Conservation (phyloP, 2,888 invertebrate species). For the Dynastes maya region DNA sequence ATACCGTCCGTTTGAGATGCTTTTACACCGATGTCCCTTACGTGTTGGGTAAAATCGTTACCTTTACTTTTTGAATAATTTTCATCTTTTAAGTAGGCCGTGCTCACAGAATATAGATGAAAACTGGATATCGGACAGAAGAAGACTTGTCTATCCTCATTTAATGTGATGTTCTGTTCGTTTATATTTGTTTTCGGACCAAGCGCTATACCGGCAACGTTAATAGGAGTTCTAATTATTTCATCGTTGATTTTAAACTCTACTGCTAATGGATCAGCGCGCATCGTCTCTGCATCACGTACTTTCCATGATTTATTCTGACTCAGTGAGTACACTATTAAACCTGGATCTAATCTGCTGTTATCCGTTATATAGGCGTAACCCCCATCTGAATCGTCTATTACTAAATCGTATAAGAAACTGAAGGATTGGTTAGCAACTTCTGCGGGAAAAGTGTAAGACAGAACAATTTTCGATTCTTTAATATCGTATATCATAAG, state of each 20-base stretch:
- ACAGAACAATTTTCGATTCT: constrained; percentile 68
- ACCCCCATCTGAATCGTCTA: constrained; percentile 81
- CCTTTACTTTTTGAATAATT: constrained; percentile 63
- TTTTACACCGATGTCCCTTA: constrained; percentile 77
- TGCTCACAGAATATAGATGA: constrained; percentile 78
- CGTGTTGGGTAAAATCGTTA: constrained; percentile 66
- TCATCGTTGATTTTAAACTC: constrained; percentile 77
- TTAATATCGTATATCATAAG: constrained; percentile 80
- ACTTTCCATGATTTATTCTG: constrained; percentile 82
- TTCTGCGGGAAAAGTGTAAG: constrained; percentile 76
- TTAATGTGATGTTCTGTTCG: constrained; percentile 57
- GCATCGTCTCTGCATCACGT: constrained; percentile 78
- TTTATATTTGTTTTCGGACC: constrained; percentile 71
- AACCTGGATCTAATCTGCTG: constrained; percentile 77
- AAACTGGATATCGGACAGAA: constrained; percentile 81
- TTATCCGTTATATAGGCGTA: constrained; percentile 84
- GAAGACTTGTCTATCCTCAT: constrained; percentile 73
- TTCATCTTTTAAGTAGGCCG: constrained; percentile 74
- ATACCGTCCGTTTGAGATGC: constrained; percentile 82
- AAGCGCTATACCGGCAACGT: constrained; percentile 82
- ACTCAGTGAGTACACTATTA: constrained; percentile 80
- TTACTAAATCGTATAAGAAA: constrained; percentile 81
- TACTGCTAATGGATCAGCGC: constrained; percentile 74
- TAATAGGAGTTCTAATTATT: constrained; percentile 74
- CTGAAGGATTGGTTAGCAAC: constrained; percentile 75